Conservation (phyloP, 2,888 invertebrate genomes). For the Synanthedon andrenaeformis region DNA sequence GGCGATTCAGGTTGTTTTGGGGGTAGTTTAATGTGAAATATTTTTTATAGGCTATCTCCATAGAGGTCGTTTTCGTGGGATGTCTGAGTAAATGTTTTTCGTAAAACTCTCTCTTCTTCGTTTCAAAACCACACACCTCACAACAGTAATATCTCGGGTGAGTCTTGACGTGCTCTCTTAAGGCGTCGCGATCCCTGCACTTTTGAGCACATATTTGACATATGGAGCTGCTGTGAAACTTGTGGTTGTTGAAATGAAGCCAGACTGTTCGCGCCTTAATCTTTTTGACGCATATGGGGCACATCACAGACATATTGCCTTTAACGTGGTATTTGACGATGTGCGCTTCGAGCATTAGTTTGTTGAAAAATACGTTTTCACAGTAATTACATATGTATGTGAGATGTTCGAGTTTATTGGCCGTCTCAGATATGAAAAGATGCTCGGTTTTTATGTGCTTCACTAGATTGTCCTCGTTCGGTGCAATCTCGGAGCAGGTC, state of each 20-base stretch:
- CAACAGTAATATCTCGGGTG: slow-evolving; percentile 26
- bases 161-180: slow-evolving; percentile 18
- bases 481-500: slow-evolving; percentile 25
- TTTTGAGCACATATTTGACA: slow-evolving; percentile 32
- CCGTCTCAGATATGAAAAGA: slow-evolving; percentile 23
- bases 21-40: slow-evolving; percentile 8
- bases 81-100: slow-evolving; percentile 21
- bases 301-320: slow-evolving; percentile 7
- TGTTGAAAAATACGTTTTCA: slow-evolving; percentile 37
- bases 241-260: slow-evolving; percentile 30
- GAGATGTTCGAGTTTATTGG: slow-evolving; percentile 26
- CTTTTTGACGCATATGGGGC: slow-evolving; percentile 24
- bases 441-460: slow-evolving; percentile 31
- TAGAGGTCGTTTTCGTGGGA: not conserved
- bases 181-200: slow-evolving; percentile 6
- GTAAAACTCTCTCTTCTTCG: slow-evolving; percentile 13
- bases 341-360: slow-evolving; percentile 22
- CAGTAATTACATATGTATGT: slow-evolving; percentile 38
- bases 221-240: slow-evolving; percentile 16
- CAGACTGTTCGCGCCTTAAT: slow-evolving; percentile 10
- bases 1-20: slow-evolving; percentile 7
- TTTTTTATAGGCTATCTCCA: not conserved
- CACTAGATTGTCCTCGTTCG: slow-evolving; percentile 8
- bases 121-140: slow-evolving; percentile 20
- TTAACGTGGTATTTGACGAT: slow-evolving; percentile 13